Evolutionary conservation across 1,140 invertebrate species (phyloP).

Genomic region (Drosophila erecta): DNA sequence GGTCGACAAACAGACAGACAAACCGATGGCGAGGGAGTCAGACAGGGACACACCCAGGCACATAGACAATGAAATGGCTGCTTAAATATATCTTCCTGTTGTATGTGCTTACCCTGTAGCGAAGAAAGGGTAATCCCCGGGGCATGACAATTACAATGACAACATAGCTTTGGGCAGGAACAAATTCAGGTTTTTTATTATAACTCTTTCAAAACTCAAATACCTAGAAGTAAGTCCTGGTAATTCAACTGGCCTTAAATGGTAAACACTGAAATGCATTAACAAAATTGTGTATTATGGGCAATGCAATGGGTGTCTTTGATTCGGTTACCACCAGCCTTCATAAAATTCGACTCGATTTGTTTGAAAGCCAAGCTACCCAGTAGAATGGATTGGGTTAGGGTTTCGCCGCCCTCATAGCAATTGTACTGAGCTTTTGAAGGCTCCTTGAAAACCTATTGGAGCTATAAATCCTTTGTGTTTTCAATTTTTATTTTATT

Average conservation of each 20-base stretch:
- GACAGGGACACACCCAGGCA: slow-evolving; percentile 51
- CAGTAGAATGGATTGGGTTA: background rate
- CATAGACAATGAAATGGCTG: slow-evolving; percentile 75
- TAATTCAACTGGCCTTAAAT: no score
- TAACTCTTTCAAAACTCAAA: no score
- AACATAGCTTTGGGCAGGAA: background rate
- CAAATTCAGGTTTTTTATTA: background rate
- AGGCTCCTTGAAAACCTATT: slow-evolving; percentile 82
- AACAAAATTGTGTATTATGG: no score
- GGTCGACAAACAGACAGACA: slow-evolving; percentile 3
- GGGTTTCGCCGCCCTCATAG: slow-evolving; percentile 12
- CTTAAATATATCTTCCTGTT: slow-evolving; percentile 65
- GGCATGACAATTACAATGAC: background rate
- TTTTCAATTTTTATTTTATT: slow-evolving; percentile 84
- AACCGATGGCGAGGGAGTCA: slow-evolving; percentile 13
- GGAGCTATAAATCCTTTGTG: slow-evolving; percentile 83
- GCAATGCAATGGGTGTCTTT: slow-evolving; percentile 1
- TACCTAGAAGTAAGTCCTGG: no score
- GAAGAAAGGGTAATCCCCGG: slow-evolving; percentile 13
- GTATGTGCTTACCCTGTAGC: slow-evolving; percentile 49
- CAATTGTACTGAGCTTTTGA: slow-evolving; percentile 74
- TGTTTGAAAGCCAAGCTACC: slow-evolving; percentile 34
- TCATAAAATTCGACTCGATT: slow-evolving; percentile 32
- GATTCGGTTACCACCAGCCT: background rate
- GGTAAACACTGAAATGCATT: no score